phyloP scores from a whole-genome alignment of 2,888 invertebrate genomes.

The Coelogynopora nodosa region DNA sequence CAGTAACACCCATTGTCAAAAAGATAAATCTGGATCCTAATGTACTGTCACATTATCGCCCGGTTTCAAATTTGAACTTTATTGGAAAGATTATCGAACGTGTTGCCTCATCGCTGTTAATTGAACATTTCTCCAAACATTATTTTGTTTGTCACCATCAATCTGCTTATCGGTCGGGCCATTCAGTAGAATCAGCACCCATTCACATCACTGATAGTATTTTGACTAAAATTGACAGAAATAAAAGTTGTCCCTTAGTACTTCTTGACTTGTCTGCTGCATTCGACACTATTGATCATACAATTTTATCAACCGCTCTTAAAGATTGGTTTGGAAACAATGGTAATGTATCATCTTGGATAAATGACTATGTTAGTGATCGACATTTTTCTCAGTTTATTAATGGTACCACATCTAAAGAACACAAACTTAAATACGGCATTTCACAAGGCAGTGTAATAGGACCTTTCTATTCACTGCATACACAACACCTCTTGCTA shows the following conservation, averaged over 20 bases:
- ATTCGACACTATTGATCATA: not conserved
- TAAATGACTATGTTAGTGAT: conserved; percentile 27
- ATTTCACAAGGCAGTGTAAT: conserved; percentile 20
- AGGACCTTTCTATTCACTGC: conserved; percentile 5
- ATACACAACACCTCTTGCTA: conserved; percentile 5
- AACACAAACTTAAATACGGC: conserved; percentile 24
- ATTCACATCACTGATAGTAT: conserved; percentile 19
- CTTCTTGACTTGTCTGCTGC: conserved; percentile 8
- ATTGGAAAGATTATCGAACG: conserved; percentile 20
- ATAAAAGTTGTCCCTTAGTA: not conserved
- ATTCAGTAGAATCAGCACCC: conserved; percentile 5
- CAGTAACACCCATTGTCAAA: conserved; percentile 24
- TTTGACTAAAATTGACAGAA: conserved; percentile 11
- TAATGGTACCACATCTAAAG: conserved; percentile 22
- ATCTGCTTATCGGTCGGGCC: not conserved
- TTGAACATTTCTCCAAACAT: not conserved
- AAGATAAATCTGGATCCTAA: conserved; percentile 19
- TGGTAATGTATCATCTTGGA: conserved; percentile 17
- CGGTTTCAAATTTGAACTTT: not conserved
- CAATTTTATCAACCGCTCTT: not conserved
- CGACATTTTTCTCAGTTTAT: conserved; percentile 18
- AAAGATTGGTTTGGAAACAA: conserved; percentile 16
- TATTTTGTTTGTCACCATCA: not conserved
- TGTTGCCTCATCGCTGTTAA: conserved; percentile 11
- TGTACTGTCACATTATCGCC: conserved; percentile 11